Conservation (phyloP, 2,888 invertebrate genomes). For the Perizoma flavofasciatum region DNA sequence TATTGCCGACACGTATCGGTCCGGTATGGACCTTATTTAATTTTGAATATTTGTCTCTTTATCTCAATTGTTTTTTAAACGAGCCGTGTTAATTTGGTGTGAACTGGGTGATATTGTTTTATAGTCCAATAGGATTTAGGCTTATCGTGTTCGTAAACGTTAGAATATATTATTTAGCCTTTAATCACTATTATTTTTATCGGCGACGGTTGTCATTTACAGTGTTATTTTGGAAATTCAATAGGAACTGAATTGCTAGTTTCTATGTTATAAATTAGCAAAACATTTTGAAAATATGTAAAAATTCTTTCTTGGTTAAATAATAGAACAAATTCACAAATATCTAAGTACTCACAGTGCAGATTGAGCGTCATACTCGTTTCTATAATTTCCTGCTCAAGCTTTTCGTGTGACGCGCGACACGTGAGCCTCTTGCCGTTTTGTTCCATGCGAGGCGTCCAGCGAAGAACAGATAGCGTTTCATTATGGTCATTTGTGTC, state of each 20-base stretch:
- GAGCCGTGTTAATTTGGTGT: neutral
- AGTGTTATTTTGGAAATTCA: no score
- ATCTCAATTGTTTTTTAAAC: conserved; percentile 11
- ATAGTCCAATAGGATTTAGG: no score
- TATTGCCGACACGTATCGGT: conserved; percentile 14
- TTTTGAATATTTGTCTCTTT: conserved; percentile 13
- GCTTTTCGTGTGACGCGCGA: conserved; percentile 90
- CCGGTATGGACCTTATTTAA: conserved; percentile 9
- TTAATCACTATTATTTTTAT: no score
- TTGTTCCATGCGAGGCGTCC: conserved; percentile 90
- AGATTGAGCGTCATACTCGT: conserved; percentile 92
- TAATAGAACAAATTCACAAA: no score
- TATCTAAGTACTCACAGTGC: conserved; percentile 88
- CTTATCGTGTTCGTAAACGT: no score
- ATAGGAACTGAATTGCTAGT: no score
- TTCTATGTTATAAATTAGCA: no score
- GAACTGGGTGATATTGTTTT: no score
- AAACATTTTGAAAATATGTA: no score
- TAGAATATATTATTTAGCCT: no score
- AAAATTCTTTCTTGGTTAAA: neutral
- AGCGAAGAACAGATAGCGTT: conserved; percentile 89
- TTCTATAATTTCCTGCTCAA: conserved; percentile 89
- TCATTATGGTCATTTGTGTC: conserved; percentile 91
- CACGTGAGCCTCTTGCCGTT: conserved; percentile 91
- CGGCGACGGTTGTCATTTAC: no score